These are phyloP conservation scores for Drosophila azteca DNA, from an alignment of 1,140 invertebrate species.

Conservation along the genomic window DNA sequence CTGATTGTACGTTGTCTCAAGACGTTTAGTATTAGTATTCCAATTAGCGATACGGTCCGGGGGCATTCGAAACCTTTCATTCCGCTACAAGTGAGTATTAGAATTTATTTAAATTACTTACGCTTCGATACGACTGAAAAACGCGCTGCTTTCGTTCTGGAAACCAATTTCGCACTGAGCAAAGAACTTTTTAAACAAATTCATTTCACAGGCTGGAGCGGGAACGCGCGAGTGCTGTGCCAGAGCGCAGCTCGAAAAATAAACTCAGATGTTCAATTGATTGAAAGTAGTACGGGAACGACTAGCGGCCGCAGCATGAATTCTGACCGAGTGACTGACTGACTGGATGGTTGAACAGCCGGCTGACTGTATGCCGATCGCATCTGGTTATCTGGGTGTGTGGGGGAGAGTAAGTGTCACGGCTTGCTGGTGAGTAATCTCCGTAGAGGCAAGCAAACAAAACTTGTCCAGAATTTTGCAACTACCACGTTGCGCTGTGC, in stretches of 20 bases:
- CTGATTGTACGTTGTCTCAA: neutral
- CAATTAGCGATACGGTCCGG: constrained; percentile 9
- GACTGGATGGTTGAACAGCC: constrained; percentile 20
- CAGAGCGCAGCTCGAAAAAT: constrained; percentile 28
- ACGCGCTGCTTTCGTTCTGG: constrained; percentile 27
- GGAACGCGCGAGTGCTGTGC: constrained; percentile 3
- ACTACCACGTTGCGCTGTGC: constrained; percentile 48
- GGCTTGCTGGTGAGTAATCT: constrained; percentile 36
- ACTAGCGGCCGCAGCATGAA: constrained; percentile 21
- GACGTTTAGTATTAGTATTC: constrained; percentile 2
- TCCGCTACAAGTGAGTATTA: neutral
- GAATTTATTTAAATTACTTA: constrained; percentile 29
- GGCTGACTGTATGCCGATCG: constrained; percentile 13
- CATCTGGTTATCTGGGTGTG: neutral
- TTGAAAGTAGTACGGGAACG: constrained; percentile 35
- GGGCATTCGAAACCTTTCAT: neutral
- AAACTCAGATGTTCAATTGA: constrained; percentile 57
- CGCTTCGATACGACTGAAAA: neutral
- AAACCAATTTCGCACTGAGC: constrained; percentile 42
- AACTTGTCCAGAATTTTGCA: constrained; percentile 26
- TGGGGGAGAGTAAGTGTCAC: constrained; percentile 11
- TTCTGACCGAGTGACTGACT: constrained; percentile 29
- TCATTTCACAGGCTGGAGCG: constrained; percentile 9
- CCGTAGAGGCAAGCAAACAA: constrained; percentile 7
- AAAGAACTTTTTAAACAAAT: constrained; percentile 34